Evolutionary conservation across 2,888 invertebrate genomes (phyloP), one percentile per base, ranked within the genome.

Genomic region (Sphaerophoria taeniata): DNA sequence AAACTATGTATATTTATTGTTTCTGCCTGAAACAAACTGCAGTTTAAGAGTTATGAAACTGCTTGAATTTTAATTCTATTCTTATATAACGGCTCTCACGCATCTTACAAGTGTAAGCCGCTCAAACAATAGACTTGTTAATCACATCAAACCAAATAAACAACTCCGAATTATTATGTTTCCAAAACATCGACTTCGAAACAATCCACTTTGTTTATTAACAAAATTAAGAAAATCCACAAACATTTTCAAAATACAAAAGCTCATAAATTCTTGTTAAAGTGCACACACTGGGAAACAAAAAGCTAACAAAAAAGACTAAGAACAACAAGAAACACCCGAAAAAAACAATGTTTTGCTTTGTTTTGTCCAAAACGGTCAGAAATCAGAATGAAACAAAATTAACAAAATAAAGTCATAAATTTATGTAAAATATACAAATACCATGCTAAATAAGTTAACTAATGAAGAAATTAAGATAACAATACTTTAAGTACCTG

Each of bases 401-500:
- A 73, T 75, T 76, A 72, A 81, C 58, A 72, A 81, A 81, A 81
- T 71, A 55, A 67, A 60, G 60, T 53, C 51, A 76, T 82, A 82
- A 82, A 61, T 82, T 73, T 24, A 61, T 39, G 33, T 61, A 16
- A 49, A 73, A 65, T 73, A 65, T 45, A 63, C 69, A 58, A 74
- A 69, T 60, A 39, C 55, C 55, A 61, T 74, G 80, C 47, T 63
- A 53, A 82, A 82, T 67, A 60, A 67, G 53, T 82, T 47, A 60
- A 60, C 56, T 72, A 73, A 77, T 72, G 67, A 82, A 73, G 82
- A 77, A 69, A 67, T 69, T 82, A 77, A 73, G 81, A 81, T 81
- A 81, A 39, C 55, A 63, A 45, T 65, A 53, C 67, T 53, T 67
- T 43, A 67, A 53, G 67, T 67, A 67, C 53, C 67, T 31, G 49